Base-by-base conservation (phyloP, 2,888 invertebrate genomes). In the Heteropelma amictum region DNA sequence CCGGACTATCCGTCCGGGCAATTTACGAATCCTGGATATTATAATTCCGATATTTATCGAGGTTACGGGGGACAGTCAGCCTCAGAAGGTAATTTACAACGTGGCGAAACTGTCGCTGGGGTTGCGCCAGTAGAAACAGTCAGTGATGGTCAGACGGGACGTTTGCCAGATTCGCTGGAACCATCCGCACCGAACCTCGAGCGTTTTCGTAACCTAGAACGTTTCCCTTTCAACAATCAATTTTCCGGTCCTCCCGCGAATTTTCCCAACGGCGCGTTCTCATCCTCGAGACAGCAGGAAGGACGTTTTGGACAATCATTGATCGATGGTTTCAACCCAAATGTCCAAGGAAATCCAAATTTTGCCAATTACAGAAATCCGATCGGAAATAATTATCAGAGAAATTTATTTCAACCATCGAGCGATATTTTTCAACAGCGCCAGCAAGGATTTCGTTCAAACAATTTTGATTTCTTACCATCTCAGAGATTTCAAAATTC, bases 401-500 rank as follows among this genome's bases (percentile, higher is more conserved):
- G 72, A 35, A 69, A 71, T 35, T 35, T 33, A n/a, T 67, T 63
- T 35, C 70, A 61, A 58, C 14, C 64, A 0, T 17, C 58, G 6
- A 67, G 23, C 7, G 63, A 76, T 76, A 47, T 61, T 1, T 68
- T 63, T 7, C 67, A 68, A 14, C 74, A 60, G 30, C 67, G 76
- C 10, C 75, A 77, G 17, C 74, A 77, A 21, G 51, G 42, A 2
- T 72, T 72, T 17, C 63, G 72, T 0, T 56, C 73, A n/a, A 79
- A 79, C 23, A 72, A 73, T 10, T 76, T 73, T n/a, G 77, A 77
- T 28, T 77, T 74, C 19, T 42, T 45, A 12, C 30, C 73, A 0
- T 64, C 69, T 1, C 77, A 79, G 12, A 61, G 77, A 40, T 77
- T 76, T 30, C 79, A 76, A 49, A 76, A 76, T 70, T 58, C 51